These are phyloP conservation scores for Hirundo rustica DNA, from an alignment of 2,797 vertebrate species.

Conservation along the genomic window DNA sequence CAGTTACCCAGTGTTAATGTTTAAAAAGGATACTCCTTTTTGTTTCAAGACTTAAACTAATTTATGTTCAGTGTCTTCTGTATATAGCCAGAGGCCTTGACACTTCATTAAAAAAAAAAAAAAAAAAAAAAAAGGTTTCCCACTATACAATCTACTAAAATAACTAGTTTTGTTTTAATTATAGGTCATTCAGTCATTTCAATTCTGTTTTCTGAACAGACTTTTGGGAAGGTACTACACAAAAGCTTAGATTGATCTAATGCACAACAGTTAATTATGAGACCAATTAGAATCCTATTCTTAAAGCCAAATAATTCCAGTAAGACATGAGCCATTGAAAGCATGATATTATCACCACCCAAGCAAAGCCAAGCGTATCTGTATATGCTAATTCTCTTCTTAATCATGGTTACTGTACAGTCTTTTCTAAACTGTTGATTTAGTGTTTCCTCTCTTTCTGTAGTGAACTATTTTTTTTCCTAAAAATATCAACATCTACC, in stretches of 20 bases:
- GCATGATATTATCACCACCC: background rate
- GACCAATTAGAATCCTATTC: background rate
- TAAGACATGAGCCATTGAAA: background rate
- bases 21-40: background rate
- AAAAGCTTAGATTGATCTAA: background rate
- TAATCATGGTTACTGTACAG: fast-evolving
- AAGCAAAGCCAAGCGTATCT: background rate
- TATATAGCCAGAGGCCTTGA: background rate
- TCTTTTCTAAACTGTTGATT: background rate
- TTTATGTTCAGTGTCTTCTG: background rate
- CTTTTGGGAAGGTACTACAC: background rate
- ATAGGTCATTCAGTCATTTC: background rate
- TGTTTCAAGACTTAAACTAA: background rate
- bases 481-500: background rate
- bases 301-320: background rate
- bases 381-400: background rate
- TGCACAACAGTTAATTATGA: background rate
- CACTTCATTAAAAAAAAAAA: background rate
- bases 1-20: background rate
- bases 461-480: background rate
- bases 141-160: background rate
- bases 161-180: background rate
- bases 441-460: background rate
- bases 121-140: background rate
- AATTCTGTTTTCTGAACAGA: background rate